Percentiles rank a stretch among this genome's conserved stretches.
These are phyloP conservation scores for Lanistes nyassanus DNA, from an alignment of 1,140 invertebrate genomes.

Conservation along the genomic window DNA sequence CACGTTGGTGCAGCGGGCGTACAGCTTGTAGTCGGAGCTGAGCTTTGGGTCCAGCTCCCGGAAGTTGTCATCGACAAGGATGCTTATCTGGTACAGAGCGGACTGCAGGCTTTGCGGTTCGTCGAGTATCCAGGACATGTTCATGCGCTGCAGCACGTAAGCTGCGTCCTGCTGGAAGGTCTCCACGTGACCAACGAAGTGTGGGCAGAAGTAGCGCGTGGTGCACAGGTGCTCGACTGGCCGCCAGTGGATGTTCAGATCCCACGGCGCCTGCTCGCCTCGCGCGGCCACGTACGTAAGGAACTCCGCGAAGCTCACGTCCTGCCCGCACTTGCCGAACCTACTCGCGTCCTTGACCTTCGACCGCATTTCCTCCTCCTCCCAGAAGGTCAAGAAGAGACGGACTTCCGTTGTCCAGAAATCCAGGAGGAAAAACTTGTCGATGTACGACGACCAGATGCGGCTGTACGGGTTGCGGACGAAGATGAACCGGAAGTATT, in stretches of 20 bases:
- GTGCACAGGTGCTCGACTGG: conserved; percentile 34
- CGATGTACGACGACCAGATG: conserved; percentile 41
- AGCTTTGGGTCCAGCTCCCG: conserved; percentile 4
- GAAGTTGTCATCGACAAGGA: conserved; percentile 11
- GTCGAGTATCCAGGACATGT: background rate
- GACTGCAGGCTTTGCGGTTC: background rate
- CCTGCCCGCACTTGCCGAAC: conserved; percentile 34
- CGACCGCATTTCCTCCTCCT: background rate
- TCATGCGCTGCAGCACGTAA: conserved; percentile 10
- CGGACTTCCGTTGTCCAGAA: conserved; percentile 27
- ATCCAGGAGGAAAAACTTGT: conserved; percentile 41
- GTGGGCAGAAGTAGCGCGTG: conserved; percentile 30
- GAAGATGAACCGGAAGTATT: conserved; percentile 32
- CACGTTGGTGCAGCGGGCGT: conserved; percentile 10
- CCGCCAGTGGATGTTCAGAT: conserved; percentile 35
- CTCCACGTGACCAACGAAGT: conserved; percentile 29
- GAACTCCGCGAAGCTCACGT: conserved; percentile 43
- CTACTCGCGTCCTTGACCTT: too few relatives aligned
- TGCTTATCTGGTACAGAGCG: conserved; percentile 9
- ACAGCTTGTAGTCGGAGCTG: background rate
- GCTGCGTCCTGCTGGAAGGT: conserved; percentile 26
- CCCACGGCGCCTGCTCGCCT: background rate
- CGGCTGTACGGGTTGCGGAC: conserved; percentile 39
- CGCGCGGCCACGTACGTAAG: conserved; percentile 18
- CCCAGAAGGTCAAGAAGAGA: conserved; percentile 7